A percentile compares a stretch with the other conserved stretches of the same genome.
These are phyloP conservation scores for Keiferia lycopersicella DNA, from an alignment of 2,888 invertebrate species.

Conservation along the genomic window DNA sequence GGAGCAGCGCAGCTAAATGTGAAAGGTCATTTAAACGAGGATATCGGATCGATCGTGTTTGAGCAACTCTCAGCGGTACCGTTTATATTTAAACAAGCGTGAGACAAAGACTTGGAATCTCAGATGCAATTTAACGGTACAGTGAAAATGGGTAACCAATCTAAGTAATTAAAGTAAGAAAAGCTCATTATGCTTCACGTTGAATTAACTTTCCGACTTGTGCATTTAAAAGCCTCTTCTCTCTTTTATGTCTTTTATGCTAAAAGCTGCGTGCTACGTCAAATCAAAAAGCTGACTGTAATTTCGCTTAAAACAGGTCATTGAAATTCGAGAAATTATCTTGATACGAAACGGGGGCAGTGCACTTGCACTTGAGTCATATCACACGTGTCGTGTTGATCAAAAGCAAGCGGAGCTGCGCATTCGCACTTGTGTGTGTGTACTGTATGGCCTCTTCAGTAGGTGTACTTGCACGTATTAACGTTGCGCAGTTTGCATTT, in stretches of 20 bases:
- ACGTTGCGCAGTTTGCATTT: conserved; percentile 33
- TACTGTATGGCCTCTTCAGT: conserved; percentile 24
- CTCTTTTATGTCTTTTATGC: background rate
- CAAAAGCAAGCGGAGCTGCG: conserved; percentile 40
- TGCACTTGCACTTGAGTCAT: conserved; percentile 62
- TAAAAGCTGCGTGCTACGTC: background rate
- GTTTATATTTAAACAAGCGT: background rate
- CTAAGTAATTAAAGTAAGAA: background rate
- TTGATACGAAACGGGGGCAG: conserved; percentile 51
- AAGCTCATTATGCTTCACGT: background rate
- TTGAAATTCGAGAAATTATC: conserved; percentile 34
- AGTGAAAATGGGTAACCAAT: background rate
- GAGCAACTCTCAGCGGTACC: conserved; percentile 2
- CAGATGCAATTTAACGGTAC: conserved; percentile 7
- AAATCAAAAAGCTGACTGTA: conserved; percentile 16
- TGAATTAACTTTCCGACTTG: background rate
- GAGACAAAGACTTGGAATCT: conserved; percentile 5
- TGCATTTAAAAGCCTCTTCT: background rate
- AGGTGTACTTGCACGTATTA: conserved; percentile 5
- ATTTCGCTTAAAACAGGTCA: conserved; percentile 36
- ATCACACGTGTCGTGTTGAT: conserved; percentile 51
- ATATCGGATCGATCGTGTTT: conserved; percentile 6
- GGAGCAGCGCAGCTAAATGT: conserved; percentile 6
- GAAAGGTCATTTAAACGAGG: conserved; percentile 6
- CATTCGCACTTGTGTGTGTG: conserved; percentile 14